phyloP scores from a whole-genome alignment of 2,888 invertebrate genomes.

The Hemicrepidius hirtus region DNA sequence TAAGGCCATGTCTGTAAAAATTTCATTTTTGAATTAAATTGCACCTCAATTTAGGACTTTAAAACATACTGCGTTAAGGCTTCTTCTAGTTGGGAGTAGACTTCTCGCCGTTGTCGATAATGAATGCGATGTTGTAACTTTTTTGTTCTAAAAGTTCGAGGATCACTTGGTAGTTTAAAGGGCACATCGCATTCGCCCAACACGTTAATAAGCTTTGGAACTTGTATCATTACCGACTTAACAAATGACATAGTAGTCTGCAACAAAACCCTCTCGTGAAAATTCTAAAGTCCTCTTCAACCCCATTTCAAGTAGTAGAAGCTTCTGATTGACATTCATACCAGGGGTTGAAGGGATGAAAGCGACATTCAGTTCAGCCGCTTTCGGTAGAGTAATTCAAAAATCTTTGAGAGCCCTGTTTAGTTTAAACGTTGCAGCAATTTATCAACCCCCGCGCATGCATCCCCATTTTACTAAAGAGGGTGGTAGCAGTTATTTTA shows the following conservation, averaged over 20 bases:
- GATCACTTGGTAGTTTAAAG: constrained; percentile 73
- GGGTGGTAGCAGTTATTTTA: constrained; percentile 48
- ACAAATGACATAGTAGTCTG: constrained; percentile 76
- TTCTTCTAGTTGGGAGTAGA: constrained; percentile 69
- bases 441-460: constrained; percentile 27
- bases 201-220: constrained; percentile 77
- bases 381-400: constrained; percentile 9
- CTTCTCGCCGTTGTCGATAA: constrained; percentile 74
- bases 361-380: constrained; percentile 5
- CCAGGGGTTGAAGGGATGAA: constrained; percentile 23
- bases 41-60: not conserved
- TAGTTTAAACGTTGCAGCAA: constrained; percentile 32
- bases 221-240: constrained; percentile 75
- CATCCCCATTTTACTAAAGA: constrained; percentile 17
- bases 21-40: not conserved
- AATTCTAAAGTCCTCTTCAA: constrained; percentile 24
- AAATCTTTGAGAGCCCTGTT: constrained; percentile 17
- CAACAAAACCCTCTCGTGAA: constrained; percentile 52
- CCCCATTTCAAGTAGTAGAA: constrained; percentile 17
- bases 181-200: constrained; percentile 77
- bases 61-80: constrained; percentile 56
- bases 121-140: constrained; percentile 68
- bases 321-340: constrained; percentile 27
- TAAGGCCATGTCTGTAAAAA: constrained; percentile 76
- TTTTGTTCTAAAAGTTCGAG: constrained; percentile 66